A percentile compares a stretch with the other conserved stretches of the same genome.
These are phyloP conservation scores for Barnardius zonarius DNA, from an alignment of 2,113 vertebrate species.

Conservation along the genomic window DNA sequence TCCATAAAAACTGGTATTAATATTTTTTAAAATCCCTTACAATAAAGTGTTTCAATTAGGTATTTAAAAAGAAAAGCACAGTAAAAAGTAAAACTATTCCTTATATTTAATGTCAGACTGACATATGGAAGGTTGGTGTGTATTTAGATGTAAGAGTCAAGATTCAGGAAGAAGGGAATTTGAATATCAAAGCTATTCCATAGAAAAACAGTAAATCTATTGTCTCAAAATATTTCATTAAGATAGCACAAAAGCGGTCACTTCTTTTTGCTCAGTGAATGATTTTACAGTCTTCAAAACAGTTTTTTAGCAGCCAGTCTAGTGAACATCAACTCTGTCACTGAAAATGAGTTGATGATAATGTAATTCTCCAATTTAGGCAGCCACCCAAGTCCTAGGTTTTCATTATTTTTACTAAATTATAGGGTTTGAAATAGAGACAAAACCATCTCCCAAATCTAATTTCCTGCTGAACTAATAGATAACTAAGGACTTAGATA, in stretches of 20 bases:
- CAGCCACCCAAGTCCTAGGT: background rate
- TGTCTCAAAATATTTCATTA: background rate
- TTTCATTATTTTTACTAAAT: slow-evolving; percentile 3
- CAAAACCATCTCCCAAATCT: background rate
- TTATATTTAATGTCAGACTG: background rate
- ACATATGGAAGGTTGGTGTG: background rate
- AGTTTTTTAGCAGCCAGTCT: background rate
- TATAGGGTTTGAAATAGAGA: background rate
- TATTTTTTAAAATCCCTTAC: background rate
- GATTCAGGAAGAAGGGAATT: background rate
- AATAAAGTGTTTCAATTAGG: background rate
- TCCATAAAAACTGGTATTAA: background rate
- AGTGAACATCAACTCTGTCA: background rate
- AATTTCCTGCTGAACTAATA: background rate
- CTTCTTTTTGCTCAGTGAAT: background rate
- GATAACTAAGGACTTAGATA: background rate
- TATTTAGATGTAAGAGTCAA: background rate
- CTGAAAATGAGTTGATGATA: background rate
- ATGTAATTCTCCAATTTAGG: background rate
- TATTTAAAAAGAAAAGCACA: background rate
- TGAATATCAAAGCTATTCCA: background rate
- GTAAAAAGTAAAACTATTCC: background rate
- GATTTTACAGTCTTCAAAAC: background rate
- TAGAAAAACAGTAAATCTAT: background rate
- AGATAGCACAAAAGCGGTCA: background rate